These are phyloP conservation scores for Drosophila bipectinata DNA, from an alignment of 1,140 invertebrate species.

Conservation along the genomic window DNA sequence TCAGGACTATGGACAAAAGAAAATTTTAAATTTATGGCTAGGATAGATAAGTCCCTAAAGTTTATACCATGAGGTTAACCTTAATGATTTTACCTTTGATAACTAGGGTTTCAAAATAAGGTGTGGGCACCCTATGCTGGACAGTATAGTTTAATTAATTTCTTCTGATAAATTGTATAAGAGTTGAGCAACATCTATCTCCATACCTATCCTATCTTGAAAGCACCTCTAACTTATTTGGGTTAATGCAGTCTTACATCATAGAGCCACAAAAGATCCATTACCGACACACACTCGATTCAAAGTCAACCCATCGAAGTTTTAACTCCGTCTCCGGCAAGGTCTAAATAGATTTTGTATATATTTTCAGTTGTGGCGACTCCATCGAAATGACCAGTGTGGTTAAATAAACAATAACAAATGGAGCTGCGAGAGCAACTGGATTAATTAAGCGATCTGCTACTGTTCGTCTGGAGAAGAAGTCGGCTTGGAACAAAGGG, in stretches of 20 bases:
- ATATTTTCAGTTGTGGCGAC: conserved; percentile 75
- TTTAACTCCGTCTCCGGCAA: conserved; percentile 1
- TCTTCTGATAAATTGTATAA: background rate
- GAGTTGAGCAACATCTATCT: conserved; percentile 11
- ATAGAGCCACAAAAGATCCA: conserved; percentile 23
- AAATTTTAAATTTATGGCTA: background rate
- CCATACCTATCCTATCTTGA: conserved; percentile 1
- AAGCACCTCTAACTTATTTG: conserved; percentile 2
- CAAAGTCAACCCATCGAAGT: conserved; percentile 50
- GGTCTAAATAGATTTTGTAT: conserved; percentile 31
- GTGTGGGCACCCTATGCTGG: background rate
- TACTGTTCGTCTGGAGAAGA: conserved; percentile 46
- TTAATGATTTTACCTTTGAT: no score
- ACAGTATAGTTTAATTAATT: background rate
- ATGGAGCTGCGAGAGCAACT: conserved; percentile 40
- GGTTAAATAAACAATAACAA: conserved; percentile 56
- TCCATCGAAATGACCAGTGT: conserved; percentile 65
- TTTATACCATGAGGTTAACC: background rate
- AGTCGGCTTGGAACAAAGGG: conserved; percentile 65
- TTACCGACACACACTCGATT: conserved; percentile 35
- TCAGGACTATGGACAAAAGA: background rate
- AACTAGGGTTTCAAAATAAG: background rate
- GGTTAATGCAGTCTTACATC: conserved; percentile 29
- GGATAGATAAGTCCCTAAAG: background rate
- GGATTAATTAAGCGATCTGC: conserved; percentile 55